Evolutionary conservation across 2,113 vertebrate genomes (phyloP).

Genomic region (Trematomus loennbergii): DNA sequence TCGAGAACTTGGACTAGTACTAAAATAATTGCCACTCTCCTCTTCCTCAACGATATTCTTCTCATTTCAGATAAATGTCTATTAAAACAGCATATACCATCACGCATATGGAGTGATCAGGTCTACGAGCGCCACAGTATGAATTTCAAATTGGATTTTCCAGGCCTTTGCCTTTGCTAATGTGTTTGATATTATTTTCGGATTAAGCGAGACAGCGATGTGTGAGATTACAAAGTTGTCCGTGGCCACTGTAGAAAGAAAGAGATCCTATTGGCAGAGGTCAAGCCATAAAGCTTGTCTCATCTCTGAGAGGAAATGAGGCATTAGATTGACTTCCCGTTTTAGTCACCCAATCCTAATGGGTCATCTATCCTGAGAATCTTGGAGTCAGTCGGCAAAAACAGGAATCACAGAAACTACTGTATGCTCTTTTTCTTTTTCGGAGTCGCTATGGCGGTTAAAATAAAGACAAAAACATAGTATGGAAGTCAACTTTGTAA

Average conservation of each 20-base stretch:
- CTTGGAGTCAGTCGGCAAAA: conserved; percentile 29
- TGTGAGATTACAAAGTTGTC: conserved; percentile 75
- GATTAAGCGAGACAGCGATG: conserved; percentile 74
- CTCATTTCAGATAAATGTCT: conserved; percentile 47
- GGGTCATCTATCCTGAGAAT: conserved; percentile 73
- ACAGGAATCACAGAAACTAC: conserved; percentile 39
- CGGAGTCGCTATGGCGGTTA: conserved; percentile 7
- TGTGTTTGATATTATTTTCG: conserved; percentile 78
- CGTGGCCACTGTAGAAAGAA: conserved; percentile 36
- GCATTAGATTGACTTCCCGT: conserved; percentile 80
- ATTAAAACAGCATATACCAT: conserved; percentile 49
- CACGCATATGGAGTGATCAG: conserved; percentile 61
- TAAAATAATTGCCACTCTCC: background rate
- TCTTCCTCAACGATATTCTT: background rate
- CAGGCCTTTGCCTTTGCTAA: conserved; percentile 72
- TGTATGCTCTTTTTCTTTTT: conserved; percentile 29
- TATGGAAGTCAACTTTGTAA: background rate
- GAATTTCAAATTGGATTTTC: conserved; percentile 79
- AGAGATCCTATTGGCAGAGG: conserved; percentile 64
- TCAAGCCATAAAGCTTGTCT: conserved; percentile 74
- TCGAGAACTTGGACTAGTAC: background rate
- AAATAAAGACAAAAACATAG: conserved; percentile 30
- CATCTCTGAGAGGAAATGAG: conserved; percentile 79
- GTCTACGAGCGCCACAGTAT: conserved; percentile 46
- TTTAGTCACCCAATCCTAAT: conserved; percentile 79